phyloP scores from a whole-genome alignment of 2,113 vertebrate species.

The Apteryx mantelli region DNA sequence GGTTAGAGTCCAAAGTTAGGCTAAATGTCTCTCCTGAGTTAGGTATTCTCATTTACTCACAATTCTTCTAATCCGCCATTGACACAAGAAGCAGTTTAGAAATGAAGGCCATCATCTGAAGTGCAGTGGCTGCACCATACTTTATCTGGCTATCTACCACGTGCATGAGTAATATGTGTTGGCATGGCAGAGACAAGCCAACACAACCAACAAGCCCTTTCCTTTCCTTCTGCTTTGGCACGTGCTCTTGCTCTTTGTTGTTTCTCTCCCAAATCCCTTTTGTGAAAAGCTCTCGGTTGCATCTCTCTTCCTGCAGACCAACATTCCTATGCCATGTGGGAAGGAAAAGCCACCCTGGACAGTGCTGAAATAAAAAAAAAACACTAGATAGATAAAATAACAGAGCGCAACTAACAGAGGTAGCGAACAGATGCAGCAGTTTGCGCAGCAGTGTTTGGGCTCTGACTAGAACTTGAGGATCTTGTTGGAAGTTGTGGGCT shows the following conservation, averaged over 20 bases:
- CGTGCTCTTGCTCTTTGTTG: rapidly evolving
- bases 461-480: too few relatives aligned
- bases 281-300: neutral
- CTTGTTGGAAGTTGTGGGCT: too few relatives aligned
- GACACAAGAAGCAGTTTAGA: neutral
- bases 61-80: neutral
- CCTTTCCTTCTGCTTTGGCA: neutral
- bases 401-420: too few relatives aligned
- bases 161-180: neutral
- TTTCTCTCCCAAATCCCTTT: neutral
- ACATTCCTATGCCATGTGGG: neutral
- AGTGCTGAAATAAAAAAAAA: neutral
- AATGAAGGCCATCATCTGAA: neutral
- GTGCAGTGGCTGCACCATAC: neutral
- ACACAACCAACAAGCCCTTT: neutral
- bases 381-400: too few relatives aligned
- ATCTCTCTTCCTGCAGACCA: neutral
- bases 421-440: too few relatives aligned
- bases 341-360: neutral
- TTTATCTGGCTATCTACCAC: neutral
- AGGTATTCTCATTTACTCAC: neutral
- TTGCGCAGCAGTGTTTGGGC: too few relatives aligned
- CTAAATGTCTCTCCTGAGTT: neutral
- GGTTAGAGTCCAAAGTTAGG: neutral
- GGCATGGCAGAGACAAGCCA: neutral